Evolutionary conservation across 2,113 vertebrate species (phyloP).

Genomic region (Centrocercus urophasianus): DNA sequence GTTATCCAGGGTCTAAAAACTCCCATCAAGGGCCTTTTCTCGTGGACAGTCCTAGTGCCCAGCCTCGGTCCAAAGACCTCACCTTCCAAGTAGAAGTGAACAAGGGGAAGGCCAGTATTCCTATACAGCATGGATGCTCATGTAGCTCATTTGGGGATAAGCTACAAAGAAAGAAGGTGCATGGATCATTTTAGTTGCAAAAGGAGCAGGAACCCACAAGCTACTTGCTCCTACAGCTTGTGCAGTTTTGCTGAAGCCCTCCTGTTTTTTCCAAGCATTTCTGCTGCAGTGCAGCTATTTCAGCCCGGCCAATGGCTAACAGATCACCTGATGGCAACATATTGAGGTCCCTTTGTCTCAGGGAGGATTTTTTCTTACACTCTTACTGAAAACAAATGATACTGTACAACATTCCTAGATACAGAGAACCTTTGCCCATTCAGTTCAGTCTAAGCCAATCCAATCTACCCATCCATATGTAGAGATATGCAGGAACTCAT

Average conservation of each 20-base stretch:
- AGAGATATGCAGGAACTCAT: slow-evolving; percentile 1
- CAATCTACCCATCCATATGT: slow-evolving; percentile 6
- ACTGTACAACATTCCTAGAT: neutral
- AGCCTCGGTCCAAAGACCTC: neutral
- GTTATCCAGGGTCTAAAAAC: neutral
- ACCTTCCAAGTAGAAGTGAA: neutral
- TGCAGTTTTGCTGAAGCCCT: slow-evolving; percentile 9
- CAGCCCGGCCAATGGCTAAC: neutral
- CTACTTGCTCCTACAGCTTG: neutral
- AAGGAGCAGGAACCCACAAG: neutral
- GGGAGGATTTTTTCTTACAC: neutral
- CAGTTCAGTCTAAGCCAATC: slow-evolving; percentile 29
- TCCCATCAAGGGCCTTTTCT: neutral
- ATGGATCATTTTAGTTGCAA: neutral
- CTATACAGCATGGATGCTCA: neutral
- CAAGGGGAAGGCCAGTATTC: neutral
- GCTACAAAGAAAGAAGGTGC: neutral
- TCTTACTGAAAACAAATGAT: neutral
- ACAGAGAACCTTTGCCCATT: neutral
- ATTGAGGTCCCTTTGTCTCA: neutral
- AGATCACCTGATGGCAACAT: neutral
- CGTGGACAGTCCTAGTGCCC: neutral
- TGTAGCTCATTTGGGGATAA: too few relatives aligned
- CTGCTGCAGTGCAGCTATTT: slow-evolving; percentile 43
- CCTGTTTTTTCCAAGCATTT: slow-evolving; percentile 10